Evolutionary conservation across 92 coral and sea anemone genomes (phyloP), one percentile per base, ranked within the genome.

Genomic region (Zoanthus sociatus): DNA sequence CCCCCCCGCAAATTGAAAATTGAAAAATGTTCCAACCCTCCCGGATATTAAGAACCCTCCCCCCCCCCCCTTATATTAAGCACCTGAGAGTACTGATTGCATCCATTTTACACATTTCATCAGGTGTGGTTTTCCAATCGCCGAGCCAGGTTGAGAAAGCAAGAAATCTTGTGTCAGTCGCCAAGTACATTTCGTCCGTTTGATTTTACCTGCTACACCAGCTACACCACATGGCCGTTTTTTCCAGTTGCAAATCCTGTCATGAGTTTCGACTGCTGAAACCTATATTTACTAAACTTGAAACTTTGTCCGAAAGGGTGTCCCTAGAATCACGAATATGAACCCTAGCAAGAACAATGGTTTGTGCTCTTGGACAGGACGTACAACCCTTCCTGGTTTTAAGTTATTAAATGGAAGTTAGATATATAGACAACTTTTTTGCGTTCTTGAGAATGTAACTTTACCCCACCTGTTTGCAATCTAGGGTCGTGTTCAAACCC

Each of bases 101-200:
- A 37, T 37, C 42, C 42, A 37, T 0, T 37, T 37, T 37, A 37
- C 42, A 0, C 42, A 37, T 37, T 37, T 37, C 42, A 37, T 58
- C 18, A 90, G 92, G 92, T 90, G 0, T 90, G 92, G 92, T 90
- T 90, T 72, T 90, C 92, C 51, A 90, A 90, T 79, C 76, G 92
- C 67, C 86, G 92, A 0, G 92, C 92, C 4, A 78, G 92, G 64
- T 66, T 90, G 72, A 76, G 92, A 60, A 90, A 90, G 67, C 92
- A 90, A 42, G 92, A 90, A 84, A 30, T 81, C 6, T 56, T 81
- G 12, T 33, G 44, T 3, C 85, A 81, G 73, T 66, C 74, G n/a
- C 73, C 74, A 18, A 10, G 75, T 1, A 44, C 74, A 68, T 66
- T 66, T 45, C 73, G 85, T 46, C 74, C 74, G 21, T 66, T 81